phyloP scores from a whole-genome alignment of 2,113 vertebrate species.

The Gallinago jamesoni region DNA sequence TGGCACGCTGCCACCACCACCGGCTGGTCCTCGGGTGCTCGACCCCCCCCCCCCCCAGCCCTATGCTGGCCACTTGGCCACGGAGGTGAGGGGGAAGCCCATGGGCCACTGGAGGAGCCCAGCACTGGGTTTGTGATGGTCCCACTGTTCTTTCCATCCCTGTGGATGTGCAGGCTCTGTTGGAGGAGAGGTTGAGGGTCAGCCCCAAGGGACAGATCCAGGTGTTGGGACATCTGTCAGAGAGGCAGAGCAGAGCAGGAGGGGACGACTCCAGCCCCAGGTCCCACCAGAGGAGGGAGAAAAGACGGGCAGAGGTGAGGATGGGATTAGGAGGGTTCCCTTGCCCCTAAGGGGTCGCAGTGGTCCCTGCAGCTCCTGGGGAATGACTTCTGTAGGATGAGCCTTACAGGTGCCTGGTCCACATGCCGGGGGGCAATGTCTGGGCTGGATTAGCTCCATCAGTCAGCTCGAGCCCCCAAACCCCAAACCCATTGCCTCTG shows the following conservation, averaged over 20 bases:
- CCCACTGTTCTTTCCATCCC: neutral
- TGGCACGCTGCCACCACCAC: neutral
- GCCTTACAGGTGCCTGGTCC: neutral
- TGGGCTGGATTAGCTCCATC: neutral
- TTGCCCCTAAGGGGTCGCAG: rapidly evolving
- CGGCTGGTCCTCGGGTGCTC: rapidly evolving
- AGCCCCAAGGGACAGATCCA: neutral
- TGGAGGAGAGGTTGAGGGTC: neutral
- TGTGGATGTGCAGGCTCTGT: neutral
- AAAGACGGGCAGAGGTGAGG: neutral
- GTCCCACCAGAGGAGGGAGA: neutral
- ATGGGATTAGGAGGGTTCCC: neutral
- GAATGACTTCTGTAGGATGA: rapidly evolving
- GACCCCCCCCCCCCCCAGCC: neutral
- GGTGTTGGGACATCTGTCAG: neutral
- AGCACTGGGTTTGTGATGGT: neutral
- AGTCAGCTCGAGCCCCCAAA: neutral
- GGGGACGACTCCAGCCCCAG: neutral
- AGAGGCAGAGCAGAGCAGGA: neutral
- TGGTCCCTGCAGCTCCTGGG: neutral
- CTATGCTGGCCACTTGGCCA: neutral
- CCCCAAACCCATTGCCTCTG: neutral
- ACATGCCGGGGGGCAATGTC: neutral
- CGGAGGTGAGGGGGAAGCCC: neutral
- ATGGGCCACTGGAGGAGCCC: neutral